phyloP scores from a whole-genome alignment of 2,797 vertebrate genomes.

The Acrossocheilus wenchowensis region DNA sequence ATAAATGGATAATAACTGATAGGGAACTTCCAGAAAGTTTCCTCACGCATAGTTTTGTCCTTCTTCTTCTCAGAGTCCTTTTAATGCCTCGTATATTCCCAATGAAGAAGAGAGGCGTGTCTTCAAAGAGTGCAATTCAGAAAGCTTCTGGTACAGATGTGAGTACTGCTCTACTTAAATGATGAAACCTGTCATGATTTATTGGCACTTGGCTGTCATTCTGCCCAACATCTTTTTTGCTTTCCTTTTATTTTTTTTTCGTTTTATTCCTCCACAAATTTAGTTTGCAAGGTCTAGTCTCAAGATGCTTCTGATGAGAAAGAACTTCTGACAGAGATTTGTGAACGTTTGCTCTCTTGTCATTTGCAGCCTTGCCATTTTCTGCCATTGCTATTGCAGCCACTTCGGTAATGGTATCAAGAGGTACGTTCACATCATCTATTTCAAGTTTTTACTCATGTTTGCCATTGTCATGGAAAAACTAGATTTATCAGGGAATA shows the following conservation, averaged over 20 bases:
- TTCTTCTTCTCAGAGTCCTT: conserved; percentile 63
- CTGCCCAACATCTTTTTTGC: not conserved
- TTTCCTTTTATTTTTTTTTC: not conserved
- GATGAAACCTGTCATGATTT: not conserved
- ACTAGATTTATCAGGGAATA: not conserved
- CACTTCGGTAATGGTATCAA: conserved; percentile 80
- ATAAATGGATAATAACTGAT: not conserved
- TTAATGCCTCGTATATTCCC: conserved; percentile 72
- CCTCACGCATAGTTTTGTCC: not conserved
- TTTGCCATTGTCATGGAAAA: not conserved
- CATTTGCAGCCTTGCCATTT: conserved; percentile 79
- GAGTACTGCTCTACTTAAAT: conserved; percentile 55
- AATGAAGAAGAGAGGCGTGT: conserved; percentile 82
- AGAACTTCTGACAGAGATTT: not conserved
- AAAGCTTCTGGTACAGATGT: conserved; percentile 85
- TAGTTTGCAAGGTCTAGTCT: not conserved
- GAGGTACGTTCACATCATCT: conserved; percentile 72
- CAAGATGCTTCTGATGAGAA: not conserved
- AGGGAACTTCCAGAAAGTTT: not conserved
- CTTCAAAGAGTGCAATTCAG: conserved; percentile 79
- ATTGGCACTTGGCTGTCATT: too few species aligned
- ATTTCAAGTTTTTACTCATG: not conserved
- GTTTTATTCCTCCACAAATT: not conserved
- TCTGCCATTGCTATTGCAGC: conserved; percentile 78
- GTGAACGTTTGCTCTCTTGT: not conserved